Base-by-base conservation (phyloP, 1,140 invertebrate species). In the Caenorhabditis brenneri region DNA sequence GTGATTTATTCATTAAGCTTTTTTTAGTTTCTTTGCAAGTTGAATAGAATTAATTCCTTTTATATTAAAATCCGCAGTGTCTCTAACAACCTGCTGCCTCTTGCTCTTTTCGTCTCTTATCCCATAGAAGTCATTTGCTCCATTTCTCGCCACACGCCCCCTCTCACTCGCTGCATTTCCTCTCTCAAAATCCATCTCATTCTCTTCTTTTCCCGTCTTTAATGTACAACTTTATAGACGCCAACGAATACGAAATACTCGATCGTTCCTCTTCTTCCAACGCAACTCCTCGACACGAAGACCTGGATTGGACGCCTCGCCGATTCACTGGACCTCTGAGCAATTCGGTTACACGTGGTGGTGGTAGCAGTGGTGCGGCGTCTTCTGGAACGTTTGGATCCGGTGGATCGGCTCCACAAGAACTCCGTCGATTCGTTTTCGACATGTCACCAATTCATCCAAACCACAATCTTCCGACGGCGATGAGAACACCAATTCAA, bases 371-470 rank as follows among this genome's bases (percentile, higher is more conserved):
- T n/a, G n/a, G n/a, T n/a, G n/a, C n/a, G n/a, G n/a, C n/a, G 6
- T 16, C 65, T 19, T 60, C 58, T 7, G 65, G 65, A 74, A 36
- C 58, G 22, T 65, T 65, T n/a, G 36, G 65, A 6, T 42, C 36
- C 15, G 65, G 65, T 12, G 65, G 65, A 24, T n/a, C 22, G 2
- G 36, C 36, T 42, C 65, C 36, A 12, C 65, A 42, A 27, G 65
- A 74, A 12, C 33, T 42, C 29, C 33, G 65, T 7, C 65, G 65
- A 10, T 74, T 74, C 15, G 65, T 74, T 9, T 74, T 74, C 15
- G 65, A 74, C n/a, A 74, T 74, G 65, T 74, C 65, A 5, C 65
- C 65, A n/a, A 74, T 74, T 46, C 65, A 74, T 42, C 65, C 65
- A 24, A 74, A 74, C 27, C 65, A 74, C 24, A 74, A 42, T 39